Evolutionary conservation across 2,888 invertebrate species (phyloP), one percentile per base, ranked within the genome.

Genomic region (Zygothrica quintamaculata): DNA sequence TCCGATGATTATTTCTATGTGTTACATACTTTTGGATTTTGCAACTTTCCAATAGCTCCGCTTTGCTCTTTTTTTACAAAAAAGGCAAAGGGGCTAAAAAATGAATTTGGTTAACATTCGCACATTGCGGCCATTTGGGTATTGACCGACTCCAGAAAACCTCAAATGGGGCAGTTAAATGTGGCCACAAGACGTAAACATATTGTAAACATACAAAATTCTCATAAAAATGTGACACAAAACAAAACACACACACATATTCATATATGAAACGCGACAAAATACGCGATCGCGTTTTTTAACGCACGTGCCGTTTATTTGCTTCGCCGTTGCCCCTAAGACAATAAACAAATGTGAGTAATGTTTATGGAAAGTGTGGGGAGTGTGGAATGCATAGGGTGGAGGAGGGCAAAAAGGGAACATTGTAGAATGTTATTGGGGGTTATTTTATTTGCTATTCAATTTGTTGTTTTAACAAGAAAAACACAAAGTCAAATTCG

Each of bases 241-340:
- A n/a, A 56, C 50, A 44, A 42, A 31, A 40, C 15, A 22, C 33
- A 48, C 15, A 40, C 31, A 26, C 11, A 58, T 9, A n/a, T 16
- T 16, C 18, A 8, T 9, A 12, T 3, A 36, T 18, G 25, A 48
- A 67, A 42, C 47, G 65, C 69, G 65, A 16, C n/a, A 52, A 56
- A 53, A 65, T 44, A 57, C 56, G 71, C 70, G 60, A 22, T 31
- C 60, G 71, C 71, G 66, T 71, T 70, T 70, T 22, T 39, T 60
- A 70, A 51, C 71, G 71, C 60, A 53, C 47, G 34, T 42, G 33
- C 26, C 34, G 25, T 31, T 15, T 64, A 43, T 48, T 66, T 66
- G 43, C 31, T 52, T 52, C 37, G 37, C 37, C 37, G 51, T 33
- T 62, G 37, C 31, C 36, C 11, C 48, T 15, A 51, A 39, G 33